Conservation (phyloP, 2,797 vertebrate genomes). For the Microhierax caerulescens region DNA sequence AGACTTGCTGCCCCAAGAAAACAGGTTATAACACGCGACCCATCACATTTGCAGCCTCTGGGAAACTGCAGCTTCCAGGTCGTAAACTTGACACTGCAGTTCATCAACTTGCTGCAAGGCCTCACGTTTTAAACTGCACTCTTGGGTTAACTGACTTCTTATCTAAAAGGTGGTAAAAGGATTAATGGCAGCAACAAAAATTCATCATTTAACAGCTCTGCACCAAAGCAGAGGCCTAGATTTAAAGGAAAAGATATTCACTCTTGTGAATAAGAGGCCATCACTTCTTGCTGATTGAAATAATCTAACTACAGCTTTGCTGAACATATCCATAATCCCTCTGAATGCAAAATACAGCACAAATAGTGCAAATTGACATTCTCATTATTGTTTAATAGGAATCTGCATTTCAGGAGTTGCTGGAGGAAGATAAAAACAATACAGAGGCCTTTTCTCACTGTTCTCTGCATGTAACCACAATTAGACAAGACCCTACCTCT, state of each 20-base stretch:
- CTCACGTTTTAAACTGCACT: constrained; percentile 75
- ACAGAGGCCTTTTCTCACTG: neutral
- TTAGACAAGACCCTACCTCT: neutral
- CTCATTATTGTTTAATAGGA: neutral
- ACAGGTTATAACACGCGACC: neutral
- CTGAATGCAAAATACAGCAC: neutral
- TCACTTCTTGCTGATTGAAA: neutral
- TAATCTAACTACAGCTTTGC: neutral
- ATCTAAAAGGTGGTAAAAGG: constrained; percentile 55
- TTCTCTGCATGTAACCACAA: neutral
- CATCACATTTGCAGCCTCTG: constrained; percentile 61
- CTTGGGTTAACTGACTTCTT: constrained; percentile 73
- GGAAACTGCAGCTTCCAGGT: constrained; percentile 25
- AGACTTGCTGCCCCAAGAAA: neutral
- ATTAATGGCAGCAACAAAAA: neutral
- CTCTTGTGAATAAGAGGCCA: neutral
- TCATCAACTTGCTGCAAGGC: constrained; percentile 77
- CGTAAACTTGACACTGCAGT: constrained; percentile 71
- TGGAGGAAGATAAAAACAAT: neutral
- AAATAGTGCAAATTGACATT: neutral
- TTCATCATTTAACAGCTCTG: neutral
- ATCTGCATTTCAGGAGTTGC: neutral
- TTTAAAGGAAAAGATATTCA: neutral
- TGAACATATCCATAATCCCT: neutral
- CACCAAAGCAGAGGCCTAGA: neutral